Base-by-base conservation (phyloP, 1,140 invertebrate genomes). In the Drosophila obscura region DNA sequence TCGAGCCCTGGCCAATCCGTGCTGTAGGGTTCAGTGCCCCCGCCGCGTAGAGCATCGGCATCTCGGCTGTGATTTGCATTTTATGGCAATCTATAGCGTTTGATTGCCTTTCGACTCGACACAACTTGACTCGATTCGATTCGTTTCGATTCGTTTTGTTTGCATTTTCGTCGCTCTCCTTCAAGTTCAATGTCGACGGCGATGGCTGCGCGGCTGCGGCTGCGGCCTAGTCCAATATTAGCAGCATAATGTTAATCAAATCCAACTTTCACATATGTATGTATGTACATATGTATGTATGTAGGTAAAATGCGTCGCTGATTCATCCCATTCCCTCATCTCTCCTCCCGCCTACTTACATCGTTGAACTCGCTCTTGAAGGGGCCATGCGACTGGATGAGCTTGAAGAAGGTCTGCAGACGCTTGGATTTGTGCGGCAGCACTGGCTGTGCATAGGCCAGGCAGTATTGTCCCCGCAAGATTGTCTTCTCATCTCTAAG, bases 361-460 rank as follows among this genome's bases (percentile, higher is more conserved):
- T 95, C 94, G 59, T 93, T 92, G 57, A 95, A 90, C 68, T 94
- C 94, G 87, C 94, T 95, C 58, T 91, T 93, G 74, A 95, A 94
- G n/a, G 94, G 92, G 48, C 94, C 93, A 74, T 95, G 93, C 4
- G 94, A 94, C 66, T 95, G 94, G 6, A 94, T 62, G n/a, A 95
- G 80, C 28, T 93, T 92, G 71, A 94, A 93, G 15, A 95, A 88
- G 2, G 93, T 75, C 52, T 92, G 92, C n/a, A 94, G 77, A 41
- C 93, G 92, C 60, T 85, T 87, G 19, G 87, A 90, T 15, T 92
- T 88, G 5, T 93, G 91, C 24, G 93, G 92, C 62, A 92, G 78
- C 16, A 93, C 92, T 11, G 83, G 82, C 73, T 95, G 93, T 16
- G 95, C 84, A 75, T 93, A 94, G 11, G 93, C 92, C 51, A 95